A percentile compares a stretch with the other conserved stretches of the same genome.
Conservation (phyloP, 1,140 invertebrate species). For the Eriocheir sinensis region DNA sequence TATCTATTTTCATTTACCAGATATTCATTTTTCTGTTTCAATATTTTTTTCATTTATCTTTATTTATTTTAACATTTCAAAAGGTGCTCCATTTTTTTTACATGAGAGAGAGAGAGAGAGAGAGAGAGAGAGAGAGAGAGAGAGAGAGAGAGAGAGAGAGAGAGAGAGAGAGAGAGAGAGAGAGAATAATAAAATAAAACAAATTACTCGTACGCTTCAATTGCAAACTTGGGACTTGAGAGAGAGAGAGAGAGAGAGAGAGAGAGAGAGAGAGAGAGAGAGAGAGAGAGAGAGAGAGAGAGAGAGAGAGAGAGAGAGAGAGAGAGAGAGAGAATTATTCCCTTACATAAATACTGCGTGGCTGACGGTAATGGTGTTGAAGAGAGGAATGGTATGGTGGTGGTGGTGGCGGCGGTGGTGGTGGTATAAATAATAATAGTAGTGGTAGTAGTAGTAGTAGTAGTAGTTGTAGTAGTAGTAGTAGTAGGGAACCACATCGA, state of each 20-base stretch:
- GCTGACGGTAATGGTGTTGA: not conserved
- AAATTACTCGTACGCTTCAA: too few species aligned
- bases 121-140: not conserved
- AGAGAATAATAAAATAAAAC: too few species aligned
- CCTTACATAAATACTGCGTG: not conserved
- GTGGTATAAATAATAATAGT: not conserved
- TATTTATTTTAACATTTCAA: too few species aligned
- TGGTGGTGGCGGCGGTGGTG: constrained; percentile 1
- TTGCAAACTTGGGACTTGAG: too few species aligned
- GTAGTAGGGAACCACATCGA: too few species aligned
- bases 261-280: not conserved
- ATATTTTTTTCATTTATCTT: too few species aligned
- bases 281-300: not conserved
- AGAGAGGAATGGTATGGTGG: not conserved
- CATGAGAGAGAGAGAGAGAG: not conserved
- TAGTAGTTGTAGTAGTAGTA: not conserved
- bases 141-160: too few species aligned
- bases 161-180: too few species aligned
- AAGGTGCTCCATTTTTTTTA: too few species aligned
- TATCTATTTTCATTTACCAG: too few species aligned
- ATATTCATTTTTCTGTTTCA: too few species aligned
- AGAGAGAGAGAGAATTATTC: not conserved
- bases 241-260: not conserved
- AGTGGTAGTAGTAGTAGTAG: not conserved
- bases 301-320: not conserved